Conservation (phyloP, 2,888 invertebrate species). For the Oligia latruncula region DNA sequence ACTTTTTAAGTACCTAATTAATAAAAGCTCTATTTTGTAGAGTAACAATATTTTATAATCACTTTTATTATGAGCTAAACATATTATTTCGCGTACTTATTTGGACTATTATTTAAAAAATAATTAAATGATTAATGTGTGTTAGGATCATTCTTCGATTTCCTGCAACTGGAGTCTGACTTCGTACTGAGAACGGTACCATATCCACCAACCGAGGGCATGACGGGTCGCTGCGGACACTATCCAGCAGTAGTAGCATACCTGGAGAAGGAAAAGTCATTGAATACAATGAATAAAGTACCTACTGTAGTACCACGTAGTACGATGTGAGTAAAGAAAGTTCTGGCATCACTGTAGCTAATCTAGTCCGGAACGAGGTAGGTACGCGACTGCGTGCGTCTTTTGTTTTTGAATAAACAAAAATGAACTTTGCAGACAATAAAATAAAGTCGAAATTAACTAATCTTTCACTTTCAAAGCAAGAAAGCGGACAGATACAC, state of each 20-base stretch:
- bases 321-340: neutral
- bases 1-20: neutral
- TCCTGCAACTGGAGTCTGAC: constrained; percentile 80
- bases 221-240: constrained; percentile 87
- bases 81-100: constrained; percentile 24
- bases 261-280: constrained; percentile 69
- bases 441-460: neutral
- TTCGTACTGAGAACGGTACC: constrained; percentile 87
- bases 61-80: constrained; percentile 1
- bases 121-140: constrained; percentile 7
- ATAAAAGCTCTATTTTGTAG: neutral
- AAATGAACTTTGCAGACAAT: neutral
- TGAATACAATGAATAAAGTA: neutral
- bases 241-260: constrained; percentile 88
- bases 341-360: neutral
- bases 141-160: constrained; percentile 64
- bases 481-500: neutral
- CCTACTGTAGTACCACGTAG: neutral
- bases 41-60: neutral
- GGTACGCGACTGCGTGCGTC: neutral
- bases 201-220: constrained; percentile 87
- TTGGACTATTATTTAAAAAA: constrained; percentile 27
- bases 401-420: neutral
- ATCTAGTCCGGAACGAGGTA: neutral
- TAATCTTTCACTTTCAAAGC: neutral